phyloP scores from a whole-genome alignment of 2,888 invertebrate species.

The Biston betularia region DNA sequence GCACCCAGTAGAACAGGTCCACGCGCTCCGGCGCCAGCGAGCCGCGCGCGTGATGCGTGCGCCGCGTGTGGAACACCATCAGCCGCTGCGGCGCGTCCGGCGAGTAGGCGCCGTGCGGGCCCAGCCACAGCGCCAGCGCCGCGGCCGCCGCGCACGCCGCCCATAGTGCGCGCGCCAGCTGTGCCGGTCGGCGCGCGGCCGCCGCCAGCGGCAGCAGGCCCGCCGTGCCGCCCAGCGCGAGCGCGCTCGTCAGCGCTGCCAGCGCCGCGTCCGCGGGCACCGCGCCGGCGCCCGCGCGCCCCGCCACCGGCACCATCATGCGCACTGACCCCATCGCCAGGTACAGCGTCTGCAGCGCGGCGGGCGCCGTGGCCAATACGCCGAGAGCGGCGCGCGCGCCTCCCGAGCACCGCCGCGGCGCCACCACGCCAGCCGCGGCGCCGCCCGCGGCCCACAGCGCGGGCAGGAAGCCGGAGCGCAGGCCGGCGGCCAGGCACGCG shows the following conservation, averaged over 20 bases:
- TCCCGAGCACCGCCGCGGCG: slow-evolving; percentile 80
- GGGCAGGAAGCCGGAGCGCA: slow-evolving; percentile 90
- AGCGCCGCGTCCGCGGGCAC: slow-evolving; percentile 88
- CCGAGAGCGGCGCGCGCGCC: slow-evolving; percentile 86
- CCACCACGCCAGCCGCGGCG: slow-evolving; percentile 52
- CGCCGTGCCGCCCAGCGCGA: slow-evolving; percentile 70
- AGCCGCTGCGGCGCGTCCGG: slow-evolving; percentile 88
- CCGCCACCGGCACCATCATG: slow-evolving; percentile 93
- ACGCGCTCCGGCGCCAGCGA: slow-evolving; percentile 62
- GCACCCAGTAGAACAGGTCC: slow-evolving; percentile 88
- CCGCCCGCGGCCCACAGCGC: slow-evolving; percentile 86
- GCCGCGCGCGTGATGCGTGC: slow-evolving; percentile 84
- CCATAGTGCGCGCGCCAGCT: slow-evolving; percentile 29
- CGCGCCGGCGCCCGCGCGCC: slow-evolving; percentile 89
- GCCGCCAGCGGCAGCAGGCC: slow-evolving; percentile 69
- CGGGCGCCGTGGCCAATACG: slow-evolving; percentile 79
- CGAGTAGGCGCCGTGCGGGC: slow-evolving; percentile 86
- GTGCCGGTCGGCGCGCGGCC: slow-evolving; percentile 51
- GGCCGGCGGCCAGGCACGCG: slow-evolving; percentile 66
- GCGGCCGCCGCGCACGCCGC: slow-evolving; percentile 37
- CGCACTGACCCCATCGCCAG: slow-evolving; percentile 89
- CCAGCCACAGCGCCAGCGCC: slow-evolving; percentile 62
- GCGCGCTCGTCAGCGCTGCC: slow-evolving; percentile 63
- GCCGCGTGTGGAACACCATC: slow-evolving; percentile 88
- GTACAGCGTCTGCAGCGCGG: slow-evolving; percentile 90